Evolutionary conservation across 2,888 invertebrate species (phyloP), one percentile per base, ranked within the genome.

Genomic region (Caenorhabditis afra): DNA sequence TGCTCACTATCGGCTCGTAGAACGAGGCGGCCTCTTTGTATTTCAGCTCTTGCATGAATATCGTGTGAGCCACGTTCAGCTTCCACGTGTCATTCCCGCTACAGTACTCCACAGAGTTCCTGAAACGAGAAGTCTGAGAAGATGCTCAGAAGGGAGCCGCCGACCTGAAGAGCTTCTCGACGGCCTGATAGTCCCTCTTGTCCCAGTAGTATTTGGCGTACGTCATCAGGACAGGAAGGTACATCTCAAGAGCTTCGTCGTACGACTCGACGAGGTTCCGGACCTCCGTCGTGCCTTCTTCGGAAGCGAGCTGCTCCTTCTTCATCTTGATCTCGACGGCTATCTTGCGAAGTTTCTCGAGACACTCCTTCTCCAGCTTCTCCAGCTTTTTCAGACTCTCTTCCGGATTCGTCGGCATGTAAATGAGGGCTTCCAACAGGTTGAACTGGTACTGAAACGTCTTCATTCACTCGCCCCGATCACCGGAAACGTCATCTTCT

Each of bases 171-270:
- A 89, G 66, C 61, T 81, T 81, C 76, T 89, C 89, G 1, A 99
- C 97, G 90, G 97, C 96, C 1, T 94, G 93, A 89, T 97, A 99
- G 90, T 98, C 96, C 90, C 96, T 96, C 91, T 95, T 93, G 84
- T 98, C 96, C 86, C 99, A 99, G 90, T 96, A 96, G 83, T 99
- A 96, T 93, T 97, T 97, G 0, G 98, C 97, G 91, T 99, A 96
- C 0, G 97, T 96, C 98, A 99, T 98, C n/a, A 98, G 93, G 0
- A 97, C 96, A 0, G 99, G 98, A 79, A 99, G 94, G 90, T 97
- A 92, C 91, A 90, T 93, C 90, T 96, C 96, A 81, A 97, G 91
- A 0, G 95, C 94, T 87, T 95, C 95, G 90, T 97, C 95, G 90
- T 96, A 96, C 89, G 96, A 95, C 66, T 95, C 94, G 0, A 97